Evolutionary conservation across 2,797 vertebrate species (phyloP), one percentile per base, ranked within the genome.

Genomic region (Parotocinclus haroldoi): DNA sequence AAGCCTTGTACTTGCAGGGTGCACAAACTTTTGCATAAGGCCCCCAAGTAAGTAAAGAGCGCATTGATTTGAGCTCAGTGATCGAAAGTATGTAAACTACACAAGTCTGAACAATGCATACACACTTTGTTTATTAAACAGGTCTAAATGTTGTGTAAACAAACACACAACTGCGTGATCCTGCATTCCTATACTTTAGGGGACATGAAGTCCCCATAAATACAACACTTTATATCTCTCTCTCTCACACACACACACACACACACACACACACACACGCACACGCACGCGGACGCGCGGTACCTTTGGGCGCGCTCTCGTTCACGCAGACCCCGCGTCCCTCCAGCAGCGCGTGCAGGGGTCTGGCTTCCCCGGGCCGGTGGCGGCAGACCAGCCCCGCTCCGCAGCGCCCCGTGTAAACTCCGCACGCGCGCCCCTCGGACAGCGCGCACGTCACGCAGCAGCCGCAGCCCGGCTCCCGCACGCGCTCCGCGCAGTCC

Each of bases 401-500:
- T 55, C 94, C 94, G 73, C 96, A 98, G 82, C 93, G 93, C 77
- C 93, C 92, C 0, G 93, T 98, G 87, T 98, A 98, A 74, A 98
- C 90, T 67, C 95, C 95, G 82, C 96, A 98, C 18, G 85, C 71
- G 40, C 87, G 87, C 42, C 93, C 93, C 61, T 80, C 79, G 5
- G 66, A 81, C 62, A 95, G 86, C 59, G 95, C 93, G 85, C 96
- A 98, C 61, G 95, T 95, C 86, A 89, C 75, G 87, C 96, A 98
- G 87, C 96, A 98, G 79, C 96, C 94, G 78, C 95, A 98, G 75
- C 94, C 94, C 0, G 95, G 93, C 83, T 98, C 95, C 55, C 89
- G 86, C 71, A 94, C 91, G 63, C 80, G 77, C 79, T 97, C 95
- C 6, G 83, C 59, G 83, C 95, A 96, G 70, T 90, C 89, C 48